Conservation (phyloP, 2,888 invertebrate genomes). For the Acanthococcus lagerstroemiae region DNA sequence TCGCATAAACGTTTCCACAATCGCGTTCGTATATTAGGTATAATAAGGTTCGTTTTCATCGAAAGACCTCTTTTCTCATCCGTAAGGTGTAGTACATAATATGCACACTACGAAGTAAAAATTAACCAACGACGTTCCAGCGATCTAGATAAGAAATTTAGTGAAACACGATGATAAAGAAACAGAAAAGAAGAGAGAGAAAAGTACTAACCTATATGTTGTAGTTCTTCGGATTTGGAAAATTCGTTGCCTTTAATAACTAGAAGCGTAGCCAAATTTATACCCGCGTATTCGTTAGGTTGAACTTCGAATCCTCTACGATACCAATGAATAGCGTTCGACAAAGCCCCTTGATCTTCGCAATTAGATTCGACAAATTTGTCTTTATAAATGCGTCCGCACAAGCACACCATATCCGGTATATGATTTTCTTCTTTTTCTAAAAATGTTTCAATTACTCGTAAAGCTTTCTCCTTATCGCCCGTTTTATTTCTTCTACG, state of each 20-base stretch:
- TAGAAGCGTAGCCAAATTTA: constrained; percentile 91
- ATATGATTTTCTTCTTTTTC: constrained; percentile 89
- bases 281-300: constrained; percentile 98
- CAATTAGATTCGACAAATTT: constrained; percentile 95
- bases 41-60: too few relatives aligned
- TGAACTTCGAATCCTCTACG: constrained; percentile 95
- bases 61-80: too few relatives aligned
- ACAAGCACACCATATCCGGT: constrained; percentile 94
- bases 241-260: constrained; percentile 96
- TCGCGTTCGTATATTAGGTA: too few relatives aligned
- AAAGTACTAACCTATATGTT: constrained; percentile 67
- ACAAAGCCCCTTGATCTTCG: constrained; percentile 73
- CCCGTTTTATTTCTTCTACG: constrained; percentile 70
- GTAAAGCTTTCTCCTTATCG: constrained; percentile 85
- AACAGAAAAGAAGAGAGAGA: not conserved
- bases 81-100: too few relatives aligned
- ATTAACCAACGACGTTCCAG: too few relatives aligned
- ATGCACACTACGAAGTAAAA: too few relatives aligned
- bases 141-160: too few relatives aligned
- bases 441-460: constrained; percentile 81
- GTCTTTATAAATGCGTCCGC: constrained; percentile 94
- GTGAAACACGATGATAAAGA: too few relatives aligned
- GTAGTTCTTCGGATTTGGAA: constrained; percentile 77
- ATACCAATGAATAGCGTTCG: constrained; percentile 94
- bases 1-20: too few relatives aligned